Evolutionary conservation across 2,797 vertebrate genomes (phyloP).

Genomic region (Gambusia yucatana): DNA sequence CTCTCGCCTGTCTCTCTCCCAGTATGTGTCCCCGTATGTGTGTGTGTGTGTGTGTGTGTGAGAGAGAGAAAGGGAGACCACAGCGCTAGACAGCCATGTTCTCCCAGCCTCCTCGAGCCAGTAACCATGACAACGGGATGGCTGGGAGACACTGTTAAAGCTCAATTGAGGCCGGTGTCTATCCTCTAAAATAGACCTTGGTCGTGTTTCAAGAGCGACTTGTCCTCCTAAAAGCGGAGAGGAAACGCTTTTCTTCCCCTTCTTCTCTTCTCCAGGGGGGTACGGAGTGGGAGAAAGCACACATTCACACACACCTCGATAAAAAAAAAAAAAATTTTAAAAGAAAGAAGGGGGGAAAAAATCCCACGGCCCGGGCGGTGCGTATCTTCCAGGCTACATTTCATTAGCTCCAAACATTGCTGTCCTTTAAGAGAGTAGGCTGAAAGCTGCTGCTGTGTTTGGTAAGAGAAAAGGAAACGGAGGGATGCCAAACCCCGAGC

Average conservation of each 20-base stretch:
- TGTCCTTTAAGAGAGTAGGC: not conserved
- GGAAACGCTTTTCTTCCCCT: slow-evolving; percentile 59
- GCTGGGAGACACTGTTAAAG: slow-evolving; percentile 90
- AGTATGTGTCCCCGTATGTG: not conserved
- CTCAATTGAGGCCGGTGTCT: slow-evolving; percentile 87
- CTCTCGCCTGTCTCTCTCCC: not conserved
- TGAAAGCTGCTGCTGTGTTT: not conserved
- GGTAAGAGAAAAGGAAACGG: not conserved
- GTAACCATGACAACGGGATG: slow-evolving; percentile 99
- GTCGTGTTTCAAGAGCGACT: slow-evolving; percentile 75
- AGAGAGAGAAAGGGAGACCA: slow-evolving; percentile 8
- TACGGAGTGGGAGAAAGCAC: slow-evolving; percentile 6
- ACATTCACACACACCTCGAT: slow-evolving; percentile 35
- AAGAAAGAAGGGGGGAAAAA: not conserved
- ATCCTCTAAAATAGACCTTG: slow-evolving; percentile 78
- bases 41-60: slow-evolving; percentile 29
- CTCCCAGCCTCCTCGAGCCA: slow-evolving; percentile 89
- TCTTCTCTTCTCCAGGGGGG: slow-evolving; percentile 29
- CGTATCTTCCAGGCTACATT: slow-evolving; percentile 27
- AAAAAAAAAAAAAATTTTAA: too few relatives aligned
- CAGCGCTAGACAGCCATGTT: slow-evolving; percentile 86
- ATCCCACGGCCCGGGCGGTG: slow-evolving; percentile 60
- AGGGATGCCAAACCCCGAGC: not conserved
- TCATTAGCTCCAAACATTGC: slow-evolving; percentile 44
- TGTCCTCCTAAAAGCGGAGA: slow-evolving; percentile 67